phyloP scores from a whole-genome alignment of 2,797 vertebrate genomes.

The Cyclopterus lumpus region DNA sequence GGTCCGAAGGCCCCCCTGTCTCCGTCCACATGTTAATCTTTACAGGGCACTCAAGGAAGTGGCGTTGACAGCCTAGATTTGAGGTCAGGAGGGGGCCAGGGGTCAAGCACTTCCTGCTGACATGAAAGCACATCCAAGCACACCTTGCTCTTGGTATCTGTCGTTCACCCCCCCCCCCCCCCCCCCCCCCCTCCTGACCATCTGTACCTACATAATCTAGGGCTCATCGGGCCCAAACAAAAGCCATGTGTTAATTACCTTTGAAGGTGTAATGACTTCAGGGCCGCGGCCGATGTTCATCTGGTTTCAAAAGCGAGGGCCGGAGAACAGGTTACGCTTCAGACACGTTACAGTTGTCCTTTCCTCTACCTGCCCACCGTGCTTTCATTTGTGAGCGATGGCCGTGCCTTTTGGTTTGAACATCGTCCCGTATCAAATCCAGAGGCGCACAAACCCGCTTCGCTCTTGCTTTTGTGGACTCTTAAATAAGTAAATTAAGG shows the following conservation, averaged over 20 bases:
- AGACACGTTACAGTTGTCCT: constrained; percentile 76
- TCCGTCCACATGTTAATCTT: constrained; percentile 84
- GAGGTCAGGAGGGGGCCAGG: constrained; percentile 78
- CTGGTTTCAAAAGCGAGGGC: constrained; percentile 81
- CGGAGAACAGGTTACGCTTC: constrained; percentile 78
- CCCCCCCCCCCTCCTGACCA: too few relatives aligned
- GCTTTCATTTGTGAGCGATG: constrained; percentile 58
- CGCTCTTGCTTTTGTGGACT: constrained; percentile 56
- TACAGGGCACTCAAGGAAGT: constrained; percentile 80
- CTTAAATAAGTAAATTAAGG: constrained; percentile 67
- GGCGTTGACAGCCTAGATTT: constrained; percentile 83
- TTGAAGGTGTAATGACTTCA: constrained; percentile 86
- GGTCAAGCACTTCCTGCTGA: constrained; percentile 85
- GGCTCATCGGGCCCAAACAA: constrained; percentile 82
- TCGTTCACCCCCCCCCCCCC: constrained; percentile 65
- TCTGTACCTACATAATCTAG: constrained; percentile 85
- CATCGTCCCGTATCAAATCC: constrained; percentile 39
- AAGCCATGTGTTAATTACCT: constrained; percentile 88
- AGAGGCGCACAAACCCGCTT: constrained; percentile 40
- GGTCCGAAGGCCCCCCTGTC: constrained; percentile 59
- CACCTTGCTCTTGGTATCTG: constrained; percentile 84
- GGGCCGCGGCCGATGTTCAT: constrained; percentile 81
- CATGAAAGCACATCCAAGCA: constrained; percentile 84
- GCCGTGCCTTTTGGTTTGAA: constrained; percentile 28
- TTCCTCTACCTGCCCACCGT: constrained; percentile 53